A percentile compares a stretch with the other conserved stretches of the same genome.
These are phyloP conservation scores for Lasiurus cinereus DNA, from an alignment of 2,113 vertebrate species.

Conservation along the genomic window DNA sequence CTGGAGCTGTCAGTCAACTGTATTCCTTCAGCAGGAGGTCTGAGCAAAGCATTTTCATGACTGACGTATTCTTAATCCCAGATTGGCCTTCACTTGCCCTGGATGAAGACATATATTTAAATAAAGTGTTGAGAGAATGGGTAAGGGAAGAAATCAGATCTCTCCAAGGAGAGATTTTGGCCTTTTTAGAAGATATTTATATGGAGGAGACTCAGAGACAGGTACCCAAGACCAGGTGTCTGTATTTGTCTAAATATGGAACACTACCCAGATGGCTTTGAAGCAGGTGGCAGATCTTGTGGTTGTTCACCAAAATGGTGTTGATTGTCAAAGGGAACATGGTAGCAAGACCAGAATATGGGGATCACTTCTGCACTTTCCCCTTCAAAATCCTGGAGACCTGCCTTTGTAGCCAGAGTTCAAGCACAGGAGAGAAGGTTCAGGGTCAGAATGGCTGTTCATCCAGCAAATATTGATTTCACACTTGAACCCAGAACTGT, in stretches of 20 bases:
- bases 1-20: not conserved
- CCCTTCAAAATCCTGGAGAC: not conserved
- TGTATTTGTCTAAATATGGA: constrained; percentile 64
- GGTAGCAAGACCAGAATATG: not conserved
- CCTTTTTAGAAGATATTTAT: not conserved
- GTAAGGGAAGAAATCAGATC: not conserved
- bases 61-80: not conserved
- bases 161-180: constrained; percentile 16
- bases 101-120: not conserved
- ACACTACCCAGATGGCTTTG: constrained; percentile 53
- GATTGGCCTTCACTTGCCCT: not conserved
- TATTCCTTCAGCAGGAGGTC: not conserved
- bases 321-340: not conserved
- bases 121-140: not conserved
- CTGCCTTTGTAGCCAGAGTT: not conserved
- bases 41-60: not conserved
- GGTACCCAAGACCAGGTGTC: constrained; percentile 1
- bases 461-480: not conserved
- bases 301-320: not conserved
- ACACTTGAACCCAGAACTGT: not conserved
- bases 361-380: not conserved
- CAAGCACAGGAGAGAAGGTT: not conserved
- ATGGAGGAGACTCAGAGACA: not conserved
- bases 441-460: not conserved
- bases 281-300: not conserved